These are phyloP conservation scores for Antrozous pallidus DNA, from an alignment of 2,797 vertebrate genomes.

Conservation along the genomic window DNA sequence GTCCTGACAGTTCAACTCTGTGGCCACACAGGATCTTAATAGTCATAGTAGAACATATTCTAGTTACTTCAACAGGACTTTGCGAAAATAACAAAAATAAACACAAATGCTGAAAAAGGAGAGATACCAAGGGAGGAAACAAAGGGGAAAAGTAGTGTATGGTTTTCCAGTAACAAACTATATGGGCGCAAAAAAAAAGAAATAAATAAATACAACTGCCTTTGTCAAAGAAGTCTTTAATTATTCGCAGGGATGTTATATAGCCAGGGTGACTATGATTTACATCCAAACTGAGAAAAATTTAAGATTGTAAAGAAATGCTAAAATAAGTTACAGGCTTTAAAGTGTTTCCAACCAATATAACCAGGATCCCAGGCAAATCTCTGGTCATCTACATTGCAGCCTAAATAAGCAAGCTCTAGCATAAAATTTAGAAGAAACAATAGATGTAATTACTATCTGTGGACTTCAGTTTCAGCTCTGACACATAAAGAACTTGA, in stretches of 20 bases:
- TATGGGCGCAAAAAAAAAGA: background rate
- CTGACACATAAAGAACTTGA: background rate
- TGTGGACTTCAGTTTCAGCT: background rate
- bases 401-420: background rate
- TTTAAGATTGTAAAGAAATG: background rate
- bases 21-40: background rate
- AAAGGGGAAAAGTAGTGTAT: background rate
- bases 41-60: background rate
- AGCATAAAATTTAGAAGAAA: background rate
- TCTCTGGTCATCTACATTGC: background rate
- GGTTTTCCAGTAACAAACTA: background rate
- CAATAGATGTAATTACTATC: background rate
- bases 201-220: background rate
- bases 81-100: background rate
- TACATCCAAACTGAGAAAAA: background rate
- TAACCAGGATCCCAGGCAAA: background rate
- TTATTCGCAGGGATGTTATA: background rate
- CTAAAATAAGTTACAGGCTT: background rate
- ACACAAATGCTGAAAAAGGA: background rate
- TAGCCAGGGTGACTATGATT: background rate
- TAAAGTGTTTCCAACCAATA: background rate
- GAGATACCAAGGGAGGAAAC: background rate
- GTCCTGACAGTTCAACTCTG: background rate
- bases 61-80: background rate
- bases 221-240: background rate